Evolutionary conservation across 1,140 invertebrate species (phyloP), one percentile per base, ranked within the genome.

Genomic region (Berghia stephanieae): DNA sequence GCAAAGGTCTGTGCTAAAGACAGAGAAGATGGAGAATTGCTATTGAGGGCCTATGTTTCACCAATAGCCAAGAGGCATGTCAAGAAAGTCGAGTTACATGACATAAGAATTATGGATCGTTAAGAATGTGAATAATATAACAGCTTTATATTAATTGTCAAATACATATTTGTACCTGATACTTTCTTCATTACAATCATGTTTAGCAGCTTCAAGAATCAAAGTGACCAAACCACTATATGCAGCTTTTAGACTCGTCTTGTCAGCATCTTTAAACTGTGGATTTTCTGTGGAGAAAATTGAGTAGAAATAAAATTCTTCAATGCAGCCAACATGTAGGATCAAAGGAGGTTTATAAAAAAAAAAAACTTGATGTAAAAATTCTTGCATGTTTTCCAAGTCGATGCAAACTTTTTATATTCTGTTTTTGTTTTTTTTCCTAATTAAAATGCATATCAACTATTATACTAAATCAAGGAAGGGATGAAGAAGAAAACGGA

Each of bases 131-230:
- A 16, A 10, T 42, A 40, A 27, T 31, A 52, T 34, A 10, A 40
- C 38, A 57, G 40, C 5, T 24, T 27, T 34, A 1, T 16, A 52
- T 27, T 0, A 31, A 21, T 79, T 16, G 38, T 49, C 3, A 66
- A 34, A 70, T 57, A 5, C 4, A 10, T 77, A 21, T 40, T 21
- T 40, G 3, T 55, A 85, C 80, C 81, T 79, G 4, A 84, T 78
- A 42, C 78, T 80, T 43, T 81, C 73, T 74, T 71, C 72, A 49
- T 79, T 78, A 40, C 70, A 77, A 78, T 86, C 84, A 72, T 82
- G 81, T 77, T 84, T 84, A 18, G 81, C 80, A 63, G 84, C 83
- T 49, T 86, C 84, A 63, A 83, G 52, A 4, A 83, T 68, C 1
- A 82, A 55, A 38, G 79, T 75, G 2, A 83, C 72, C 10, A 86